Evolutionary conservation across 2,113 vertebrate species (phyloP).

Genomic region (Turnix velox): DNA sequence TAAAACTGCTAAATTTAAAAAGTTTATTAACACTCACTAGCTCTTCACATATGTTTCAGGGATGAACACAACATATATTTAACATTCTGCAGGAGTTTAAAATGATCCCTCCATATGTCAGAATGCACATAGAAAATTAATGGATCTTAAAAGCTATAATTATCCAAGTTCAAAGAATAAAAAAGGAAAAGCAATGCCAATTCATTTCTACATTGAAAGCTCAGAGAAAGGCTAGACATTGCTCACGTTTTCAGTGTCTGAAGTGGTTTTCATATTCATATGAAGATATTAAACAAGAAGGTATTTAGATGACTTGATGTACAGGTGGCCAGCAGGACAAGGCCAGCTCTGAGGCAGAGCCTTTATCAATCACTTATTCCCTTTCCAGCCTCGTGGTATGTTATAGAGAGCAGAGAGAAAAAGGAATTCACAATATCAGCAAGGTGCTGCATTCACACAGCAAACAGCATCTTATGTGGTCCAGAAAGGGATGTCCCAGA

Average conservation of each 20-base stretch:
- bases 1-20: background rate
- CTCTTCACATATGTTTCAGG: background rate
- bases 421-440: fast-evolving
- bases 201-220: background rate
- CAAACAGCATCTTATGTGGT: background rate
- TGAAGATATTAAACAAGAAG: background rate
- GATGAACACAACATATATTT: background rate
- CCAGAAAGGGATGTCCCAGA: background rate
- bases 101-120: background rate
- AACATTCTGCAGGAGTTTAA: background rate
- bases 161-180: background rate
- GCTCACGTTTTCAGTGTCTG: background rate
- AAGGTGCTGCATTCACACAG: fast-evolving
- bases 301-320: background rate
- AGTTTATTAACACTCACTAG: background rate
- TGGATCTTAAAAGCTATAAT: background rate
- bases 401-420: background rate
- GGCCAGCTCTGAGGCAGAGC: background rate
- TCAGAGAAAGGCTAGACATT: background rate
- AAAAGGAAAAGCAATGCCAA: background rate
- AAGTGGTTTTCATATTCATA: background rate
- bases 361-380: background rate
- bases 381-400: fast-evolving
- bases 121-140: background rate
- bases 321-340: background rate